Conservation (phyloP, 2,797 vertebrate species). For the Brachymystax lenok region DNA sequence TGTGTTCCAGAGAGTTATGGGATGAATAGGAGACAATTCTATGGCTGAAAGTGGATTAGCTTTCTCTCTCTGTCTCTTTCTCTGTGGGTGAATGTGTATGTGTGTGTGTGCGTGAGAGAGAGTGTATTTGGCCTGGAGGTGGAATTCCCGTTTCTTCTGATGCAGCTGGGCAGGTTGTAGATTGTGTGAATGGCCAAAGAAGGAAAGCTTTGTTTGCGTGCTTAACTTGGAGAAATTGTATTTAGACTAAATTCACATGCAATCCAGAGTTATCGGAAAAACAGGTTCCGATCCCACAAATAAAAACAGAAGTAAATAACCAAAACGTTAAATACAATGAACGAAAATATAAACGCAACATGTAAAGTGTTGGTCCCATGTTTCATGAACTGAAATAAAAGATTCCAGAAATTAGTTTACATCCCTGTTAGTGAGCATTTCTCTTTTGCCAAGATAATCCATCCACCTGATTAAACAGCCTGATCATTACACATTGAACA, state of each 20-base stretch:
- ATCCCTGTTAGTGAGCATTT: no score
- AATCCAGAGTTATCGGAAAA: background rate
- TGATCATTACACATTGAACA: no score
- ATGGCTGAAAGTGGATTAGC: slow-evolving; percentile 30
- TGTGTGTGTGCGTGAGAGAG: background rate
- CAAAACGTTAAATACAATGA: no score
- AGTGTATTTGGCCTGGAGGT: slow-evolving; percentile 14
- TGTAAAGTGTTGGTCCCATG: no score
- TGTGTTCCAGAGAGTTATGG: slow-evolving; percentile 34
- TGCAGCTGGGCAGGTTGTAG: slow-evolving; percentile 6
- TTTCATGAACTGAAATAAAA: no score
- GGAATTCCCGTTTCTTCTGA: slow-evolving; percentile 27
- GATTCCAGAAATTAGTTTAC: no score
- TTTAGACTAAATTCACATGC: slow-evolving; percentile 12
- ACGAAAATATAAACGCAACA: no score
- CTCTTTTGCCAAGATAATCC: no score
- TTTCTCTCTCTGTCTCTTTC: background rate
- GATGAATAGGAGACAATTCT: slow-evolving; percentile 17
- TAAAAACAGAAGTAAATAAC: background rate
- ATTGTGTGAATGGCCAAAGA: slow-evolving; percentile 5
- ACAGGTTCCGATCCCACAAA: background rate
- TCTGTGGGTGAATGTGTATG: background rate
- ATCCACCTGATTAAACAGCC: no score
- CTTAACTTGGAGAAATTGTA: slow-evolving; percentile 28
- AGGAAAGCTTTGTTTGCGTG: slow-evolving; percentile 13